phyloP scores from a whole-genome alignment of 1,140 invertebrate species.

The Triops longicaudatus region DNA sequence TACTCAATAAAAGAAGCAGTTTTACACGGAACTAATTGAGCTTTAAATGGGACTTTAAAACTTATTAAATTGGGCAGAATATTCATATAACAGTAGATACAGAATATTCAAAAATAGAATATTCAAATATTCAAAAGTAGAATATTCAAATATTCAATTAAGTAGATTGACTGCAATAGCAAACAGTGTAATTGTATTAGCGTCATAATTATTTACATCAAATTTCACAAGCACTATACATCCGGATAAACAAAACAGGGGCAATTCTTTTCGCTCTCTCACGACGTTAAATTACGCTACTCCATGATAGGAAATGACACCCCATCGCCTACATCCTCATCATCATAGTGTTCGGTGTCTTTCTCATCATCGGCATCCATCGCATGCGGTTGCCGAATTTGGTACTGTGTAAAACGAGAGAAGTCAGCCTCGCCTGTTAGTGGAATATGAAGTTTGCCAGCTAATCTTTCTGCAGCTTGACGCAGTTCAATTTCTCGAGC shows the following conservation, averaged over 20 bases:
- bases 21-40: no score
- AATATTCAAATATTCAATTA: no score
- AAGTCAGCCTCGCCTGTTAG: slow-evolving; percentile 31
- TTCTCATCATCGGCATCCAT: slow-evolving; percentile 38
- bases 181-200: no score
- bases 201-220: not conserved
- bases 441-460: slow-evolving; percentile 35
- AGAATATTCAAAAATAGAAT: no score
- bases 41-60: no score
- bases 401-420: slow-evolving; percentile 34
- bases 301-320: slow-evolving; percentile 37
- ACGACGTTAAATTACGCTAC: not conserved
- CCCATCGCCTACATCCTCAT: slow-evolving; percentile 40
- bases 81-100: no score
- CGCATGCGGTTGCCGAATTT: slow-evolving; percentile 30
- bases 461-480: slow-evolving; percentile 42
- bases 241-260: not conserved
- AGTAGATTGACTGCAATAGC: no score
- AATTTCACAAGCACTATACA: not conserved
- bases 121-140: no score
- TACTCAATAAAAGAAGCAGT: no score
- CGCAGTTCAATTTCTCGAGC: slow-evolving; percentile 42
- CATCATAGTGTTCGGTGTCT: slow-evolving; percentile 38
- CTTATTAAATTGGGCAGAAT: no score
- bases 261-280: not conserved